Conservation (phyloP, 2,797 vertebrate genomes). For the Rhinogobio ventralis region DNA sequence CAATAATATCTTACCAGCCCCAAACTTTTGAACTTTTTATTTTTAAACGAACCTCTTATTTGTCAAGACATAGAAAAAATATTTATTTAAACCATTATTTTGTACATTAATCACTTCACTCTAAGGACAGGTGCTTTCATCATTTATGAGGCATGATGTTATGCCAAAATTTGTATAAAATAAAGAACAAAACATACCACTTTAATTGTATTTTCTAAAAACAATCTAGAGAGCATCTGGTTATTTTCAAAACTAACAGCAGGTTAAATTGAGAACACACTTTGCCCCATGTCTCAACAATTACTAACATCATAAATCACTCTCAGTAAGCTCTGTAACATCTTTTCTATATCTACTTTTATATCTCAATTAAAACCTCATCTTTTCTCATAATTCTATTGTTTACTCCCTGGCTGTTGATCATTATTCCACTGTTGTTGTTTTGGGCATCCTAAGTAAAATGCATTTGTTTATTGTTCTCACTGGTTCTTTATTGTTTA, state of each 20-base stretch:
- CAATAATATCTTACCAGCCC: too few species aligned
- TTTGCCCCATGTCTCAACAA: neutral
- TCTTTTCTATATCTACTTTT: neutral
- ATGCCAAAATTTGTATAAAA: neutral
- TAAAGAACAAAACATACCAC: neutral
- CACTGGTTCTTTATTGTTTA: constrained; percentile 1
- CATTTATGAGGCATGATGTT: neutral
- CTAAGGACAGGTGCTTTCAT: neutral
- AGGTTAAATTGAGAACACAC: neutral
- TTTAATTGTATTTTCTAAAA: neutral
- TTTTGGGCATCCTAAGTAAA: neutral
- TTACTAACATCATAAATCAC: constrained; percentile 16
- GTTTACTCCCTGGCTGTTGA: constrained; percentile 5
- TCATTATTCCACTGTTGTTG: neutral
- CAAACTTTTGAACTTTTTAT: too few species aligned
- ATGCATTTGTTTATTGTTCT: neutral
- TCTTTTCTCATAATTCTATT: neutral
- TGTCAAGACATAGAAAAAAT: too few species aligned
- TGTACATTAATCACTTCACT: neutral
- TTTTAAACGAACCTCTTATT: too few species aligned
- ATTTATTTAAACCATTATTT: too few species aligned
- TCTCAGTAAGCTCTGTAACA: neutral
- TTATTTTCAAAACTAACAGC: constrained; percentile 3
- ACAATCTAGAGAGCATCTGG: neutral
- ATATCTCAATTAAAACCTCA: constrained; percentile 1